A percentile compares a stretch with the other conserved stretches of the same genome.
phyloP scores from a whole-genome alignment of 1,140 invertebrate genomes.

The Portunus trituberculatus region DNA sequence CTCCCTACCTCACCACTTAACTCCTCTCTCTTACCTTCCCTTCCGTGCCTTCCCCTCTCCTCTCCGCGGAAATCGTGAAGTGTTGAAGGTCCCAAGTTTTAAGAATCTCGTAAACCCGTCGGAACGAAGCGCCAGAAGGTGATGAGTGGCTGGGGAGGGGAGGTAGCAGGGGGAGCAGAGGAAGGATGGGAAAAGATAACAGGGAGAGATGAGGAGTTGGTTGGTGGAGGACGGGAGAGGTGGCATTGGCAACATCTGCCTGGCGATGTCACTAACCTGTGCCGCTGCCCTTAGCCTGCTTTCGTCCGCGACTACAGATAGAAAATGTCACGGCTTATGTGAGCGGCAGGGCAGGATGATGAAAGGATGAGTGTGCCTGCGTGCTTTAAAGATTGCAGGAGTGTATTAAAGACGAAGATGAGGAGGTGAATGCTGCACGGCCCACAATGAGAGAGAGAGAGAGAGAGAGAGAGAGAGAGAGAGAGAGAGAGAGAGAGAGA shows the following conservation, averaged over 20 bases:
- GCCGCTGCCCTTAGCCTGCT: not conserved
- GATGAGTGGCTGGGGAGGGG: not conserved
- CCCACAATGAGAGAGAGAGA: no score
- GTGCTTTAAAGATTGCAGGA: not conserved
- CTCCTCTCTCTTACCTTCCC: no score
- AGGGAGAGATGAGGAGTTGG: not conserved
- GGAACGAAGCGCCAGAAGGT: not conserved
- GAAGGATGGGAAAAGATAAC: not conserved
- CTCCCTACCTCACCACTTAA: not conserved
- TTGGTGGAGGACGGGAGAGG: not conserved
- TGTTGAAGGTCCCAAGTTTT: not conserved
- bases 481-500: no score
- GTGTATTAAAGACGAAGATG: no score
- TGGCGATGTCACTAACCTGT: not conserved
- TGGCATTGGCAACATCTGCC: not conserved
- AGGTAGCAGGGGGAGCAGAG: not conserved
- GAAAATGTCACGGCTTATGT: not conserved
- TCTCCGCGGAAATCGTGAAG: not conserved
- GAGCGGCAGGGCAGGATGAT: not conserved
- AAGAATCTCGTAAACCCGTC: not conserved
- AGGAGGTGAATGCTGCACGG: no score
- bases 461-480: no score
- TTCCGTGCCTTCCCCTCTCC: not conserved
- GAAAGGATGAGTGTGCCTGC: not conserved
- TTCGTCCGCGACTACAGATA: not conserved